Conservation (phyloP, 2,888 invertebrate genomes). For the Linnaemya vulpina region DNA sequence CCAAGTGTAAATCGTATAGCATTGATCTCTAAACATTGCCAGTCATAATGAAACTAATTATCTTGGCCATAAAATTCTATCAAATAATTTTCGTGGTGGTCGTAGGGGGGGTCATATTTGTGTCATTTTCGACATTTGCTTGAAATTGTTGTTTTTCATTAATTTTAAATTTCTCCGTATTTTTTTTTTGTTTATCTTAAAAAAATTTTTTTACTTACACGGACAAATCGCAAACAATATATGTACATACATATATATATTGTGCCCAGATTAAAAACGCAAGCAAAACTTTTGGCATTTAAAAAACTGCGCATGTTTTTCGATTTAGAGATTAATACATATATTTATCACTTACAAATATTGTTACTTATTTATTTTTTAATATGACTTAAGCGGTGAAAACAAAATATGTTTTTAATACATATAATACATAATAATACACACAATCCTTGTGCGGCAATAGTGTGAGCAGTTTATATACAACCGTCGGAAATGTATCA, state of each 20-base stretch:
- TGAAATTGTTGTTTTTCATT: conserved; percentile 31
- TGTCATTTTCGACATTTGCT: conserved; percentile 12
- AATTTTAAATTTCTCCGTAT: conserved; percentile 14
- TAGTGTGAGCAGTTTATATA: too few relatives aligned
- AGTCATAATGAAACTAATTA: conserved; percentile 52
- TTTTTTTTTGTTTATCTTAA: conserved; percentile 38
- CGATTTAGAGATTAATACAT: conserved; percentile 18
- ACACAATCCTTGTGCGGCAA: too few relatives aligned
- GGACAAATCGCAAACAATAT: not conserved
- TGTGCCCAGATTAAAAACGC: conserved; percentile 28
- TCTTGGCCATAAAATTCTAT: conserved; percentile 51
- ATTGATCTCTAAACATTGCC: conserved; percentile 61
- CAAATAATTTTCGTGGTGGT: conserved; percentile 6
- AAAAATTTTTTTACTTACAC: conserved; percentile 32
- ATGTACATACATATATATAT: not conserved
- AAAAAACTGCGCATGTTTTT: conserved; percentile 61
- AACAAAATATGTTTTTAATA: conserved; percentile 8
- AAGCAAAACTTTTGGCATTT: conserved; percentile 43
- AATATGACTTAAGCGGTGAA: not conserved
- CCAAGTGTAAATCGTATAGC: conserved; percentile 62
- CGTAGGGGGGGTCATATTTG: conserved; percentile 28
- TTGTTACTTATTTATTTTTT: conserved; percentile 14
- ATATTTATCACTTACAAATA: not conserved
- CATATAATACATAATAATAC: too few relatives aligned
- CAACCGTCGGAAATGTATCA: too few relatives aligned